These are phyloP conservation scores for Ailuropoda melanoleuca DNA, from an alignment of 2,113 vertebrate species.

Conservation along the genomic window DNA sequence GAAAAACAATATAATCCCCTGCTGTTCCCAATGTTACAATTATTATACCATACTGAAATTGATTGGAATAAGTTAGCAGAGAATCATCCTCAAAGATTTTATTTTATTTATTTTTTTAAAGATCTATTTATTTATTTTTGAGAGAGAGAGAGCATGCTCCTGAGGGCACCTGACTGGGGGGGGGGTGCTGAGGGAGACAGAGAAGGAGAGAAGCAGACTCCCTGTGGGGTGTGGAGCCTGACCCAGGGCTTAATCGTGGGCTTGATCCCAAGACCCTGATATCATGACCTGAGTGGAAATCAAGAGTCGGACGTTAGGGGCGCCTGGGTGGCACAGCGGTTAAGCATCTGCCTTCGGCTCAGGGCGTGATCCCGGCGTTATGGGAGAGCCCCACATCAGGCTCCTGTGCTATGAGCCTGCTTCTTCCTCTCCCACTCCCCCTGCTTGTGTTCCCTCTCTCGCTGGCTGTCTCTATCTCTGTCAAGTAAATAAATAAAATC, in stretches of 20 bases:
- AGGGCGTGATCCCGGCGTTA: too few species aligned
- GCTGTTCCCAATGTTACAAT: conserved; percentile 34
- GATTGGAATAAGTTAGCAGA: neutral
- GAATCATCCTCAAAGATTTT: neutral
- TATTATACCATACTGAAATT: neutral
- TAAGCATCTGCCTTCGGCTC: too few species aligned
- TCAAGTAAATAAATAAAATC: too few species aligned
- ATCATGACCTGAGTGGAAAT: neutral
- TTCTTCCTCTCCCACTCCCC: too few species aligned
- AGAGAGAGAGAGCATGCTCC: neutral
- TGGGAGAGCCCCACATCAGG: too few species aligned
- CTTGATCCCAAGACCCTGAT: neutral
- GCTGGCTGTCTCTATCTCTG: too few species aligned
- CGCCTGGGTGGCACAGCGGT: too few species aligned
- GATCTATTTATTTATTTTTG: neutral
- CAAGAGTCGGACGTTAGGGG: too few species aligned
- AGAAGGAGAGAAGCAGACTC: neutral
- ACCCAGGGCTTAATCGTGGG: neutral
- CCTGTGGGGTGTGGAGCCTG: neutral
- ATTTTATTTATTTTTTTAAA: neutral
- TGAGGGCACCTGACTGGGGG: neutral
- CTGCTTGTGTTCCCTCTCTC: too few species aligned
- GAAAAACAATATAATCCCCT: conserved; percentile 31
- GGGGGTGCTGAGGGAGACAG: neutral
- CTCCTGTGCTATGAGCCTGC: too few species aligned